phyloP scores from a whole-genome alignment of 2,113 vertebrate species.

The Tychaedon coryphoeus region DNA sequence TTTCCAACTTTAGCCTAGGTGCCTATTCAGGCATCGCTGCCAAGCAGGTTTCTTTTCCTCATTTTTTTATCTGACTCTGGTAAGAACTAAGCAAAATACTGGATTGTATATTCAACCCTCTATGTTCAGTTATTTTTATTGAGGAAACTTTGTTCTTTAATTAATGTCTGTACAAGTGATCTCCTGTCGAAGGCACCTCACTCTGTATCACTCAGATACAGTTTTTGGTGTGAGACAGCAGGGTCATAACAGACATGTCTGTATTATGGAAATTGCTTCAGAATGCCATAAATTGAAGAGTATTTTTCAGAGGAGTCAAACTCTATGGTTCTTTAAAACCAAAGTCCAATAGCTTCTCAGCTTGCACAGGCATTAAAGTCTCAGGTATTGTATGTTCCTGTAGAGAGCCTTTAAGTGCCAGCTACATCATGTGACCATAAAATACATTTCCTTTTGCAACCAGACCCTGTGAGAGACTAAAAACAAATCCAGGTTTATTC shows the following conservation, averaged over 20 bases:
- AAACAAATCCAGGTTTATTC: background rate
- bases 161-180: background rate
- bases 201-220: background rate
- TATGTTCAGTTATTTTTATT: background rate
- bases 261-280: background rate
- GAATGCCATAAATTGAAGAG: background rate
- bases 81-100: background rate
- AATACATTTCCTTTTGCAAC: background rate
- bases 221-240: background rate
- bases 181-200: background rate
- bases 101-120: background rate
- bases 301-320: background rate
- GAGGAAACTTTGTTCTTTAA: background rate
- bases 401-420: background rate
- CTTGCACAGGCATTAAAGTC: background rate
- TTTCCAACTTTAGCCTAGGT: background rate
- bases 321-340: background rate
- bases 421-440: background rate
- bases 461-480: background rate
- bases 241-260: background rate
- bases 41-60: background rate
- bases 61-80: background rate
- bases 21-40: background rate
- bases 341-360: background rate
- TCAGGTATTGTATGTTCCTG: background rate